A percentile compares a stretch with the other conserved stretches of the same genome.
These are phyloP conservation scores for Progne subis DNA, from an alignment of 2,113 vertebrate species.

Conservation along the genomic window DNA sequence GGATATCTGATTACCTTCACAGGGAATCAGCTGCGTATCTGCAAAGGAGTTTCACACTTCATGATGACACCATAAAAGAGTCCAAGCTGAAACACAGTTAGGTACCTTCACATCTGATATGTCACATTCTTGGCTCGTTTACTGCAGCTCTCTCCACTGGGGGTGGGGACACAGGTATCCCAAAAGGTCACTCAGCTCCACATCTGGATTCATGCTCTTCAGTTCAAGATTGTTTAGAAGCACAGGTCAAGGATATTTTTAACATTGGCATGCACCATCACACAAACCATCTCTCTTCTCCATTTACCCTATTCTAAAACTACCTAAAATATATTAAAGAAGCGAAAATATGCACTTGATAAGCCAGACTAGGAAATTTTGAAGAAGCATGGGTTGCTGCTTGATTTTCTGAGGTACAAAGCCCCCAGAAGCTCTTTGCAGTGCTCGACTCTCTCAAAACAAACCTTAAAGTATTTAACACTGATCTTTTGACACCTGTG, in stretches of 20 bases:
- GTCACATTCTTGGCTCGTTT: not conserved
- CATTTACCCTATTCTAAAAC: not conserved
- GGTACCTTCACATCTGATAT: not conserved
- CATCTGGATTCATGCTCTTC: not conserved
- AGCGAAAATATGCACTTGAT: not conserved
- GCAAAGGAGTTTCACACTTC: not conserved
- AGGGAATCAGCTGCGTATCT: not conserved
- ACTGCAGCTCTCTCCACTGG: not conserved
- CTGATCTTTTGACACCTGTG: not conserved
- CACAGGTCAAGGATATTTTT: not conserved
- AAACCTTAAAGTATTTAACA: not conserved
- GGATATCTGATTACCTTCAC: not conserved
- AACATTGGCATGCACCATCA: not conserved
- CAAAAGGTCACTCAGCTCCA: not conserved
- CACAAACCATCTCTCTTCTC: not conserved
- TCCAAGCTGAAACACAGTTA: not conserved
- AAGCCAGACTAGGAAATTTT: not conserved
- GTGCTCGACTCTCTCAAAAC: not conserved
- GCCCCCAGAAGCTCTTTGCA: not conserved
- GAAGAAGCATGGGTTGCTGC: not conserved
- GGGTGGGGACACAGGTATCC: not conserved
- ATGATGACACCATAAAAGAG: not conserved
- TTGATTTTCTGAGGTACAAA: not conserved
- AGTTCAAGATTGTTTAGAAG: not conserved
- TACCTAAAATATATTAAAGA: not conserved